A percentile compares a stretch with the other conserved stretches of the same genome.
phyloP scores from a whole-genome alignment of 2,797 vertebrate genomes.

The Masticophis lateralis region DNA sequence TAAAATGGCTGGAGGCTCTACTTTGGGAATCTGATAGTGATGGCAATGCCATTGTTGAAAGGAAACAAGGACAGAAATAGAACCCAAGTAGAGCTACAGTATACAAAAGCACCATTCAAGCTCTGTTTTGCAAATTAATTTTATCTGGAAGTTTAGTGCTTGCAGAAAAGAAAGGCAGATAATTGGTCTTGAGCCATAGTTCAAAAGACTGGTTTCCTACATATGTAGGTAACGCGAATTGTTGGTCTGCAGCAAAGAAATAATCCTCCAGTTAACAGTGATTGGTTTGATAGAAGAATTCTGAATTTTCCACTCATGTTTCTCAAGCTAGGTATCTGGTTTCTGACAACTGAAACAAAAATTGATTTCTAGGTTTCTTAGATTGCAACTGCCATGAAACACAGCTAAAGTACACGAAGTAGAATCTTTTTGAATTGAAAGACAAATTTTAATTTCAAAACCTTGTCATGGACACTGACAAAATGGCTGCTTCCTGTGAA shows the following conservation, averaged over 20 bases:
- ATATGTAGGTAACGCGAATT: not conserved
- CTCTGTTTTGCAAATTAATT: not conserved
- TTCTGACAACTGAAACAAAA: not conserved
- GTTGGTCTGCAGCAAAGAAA: not conserved
- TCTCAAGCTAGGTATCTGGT: not conserved
- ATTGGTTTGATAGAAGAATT: not conserved
- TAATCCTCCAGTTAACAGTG: not conserved
- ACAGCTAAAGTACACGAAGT: not conserved
- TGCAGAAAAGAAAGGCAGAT: not conserved
- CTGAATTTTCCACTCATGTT: not conserved
- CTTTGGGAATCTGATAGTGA: not conserved
- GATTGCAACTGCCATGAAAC: not conserved
- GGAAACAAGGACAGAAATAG: not conserved
- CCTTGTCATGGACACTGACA: not conserved
- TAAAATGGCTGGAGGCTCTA: not conserved
- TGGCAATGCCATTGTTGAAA: not conserved
- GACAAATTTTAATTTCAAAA: not conserved
- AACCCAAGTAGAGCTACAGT: not conserved
- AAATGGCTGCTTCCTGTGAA: not conserved
- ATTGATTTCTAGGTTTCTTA: not conserved
- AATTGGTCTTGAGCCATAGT: not conserved
- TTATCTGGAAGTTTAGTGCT: not conserved
- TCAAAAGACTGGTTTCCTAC: not conserved
- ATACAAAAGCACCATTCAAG: not conserved
- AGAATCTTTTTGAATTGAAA: not conserved